Conservation (phyloP, 2,797 vertebrate genomes). For the Sebastes baramenuke region DNA sequence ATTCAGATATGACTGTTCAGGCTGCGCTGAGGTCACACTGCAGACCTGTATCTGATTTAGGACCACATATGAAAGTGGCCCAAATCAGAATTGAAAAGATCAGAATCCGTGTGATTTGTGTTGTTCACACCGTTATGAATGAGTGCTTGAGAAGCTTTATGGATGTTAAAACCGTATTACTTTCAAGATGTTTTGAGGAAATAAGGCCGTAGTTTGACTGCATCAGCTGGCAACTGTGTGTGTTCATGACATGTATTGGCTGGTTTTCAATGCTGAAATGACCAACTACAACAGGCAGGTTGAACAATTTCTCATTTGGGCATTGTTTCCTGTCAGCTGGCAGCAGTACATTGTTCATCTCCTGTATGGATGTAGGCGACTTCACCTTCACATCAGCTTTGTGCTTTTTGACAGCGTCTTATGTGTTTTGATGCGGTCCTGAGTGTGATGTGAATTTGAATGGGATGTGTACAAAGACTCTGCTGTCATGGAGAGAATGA, state of each 20-base stretch:
- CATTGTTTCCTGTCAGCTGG: conserved; percentile 19
- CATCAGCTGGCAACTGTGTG: background rate
- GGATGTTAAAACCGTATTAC: background rate
- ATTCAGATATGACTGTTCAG: background rate
- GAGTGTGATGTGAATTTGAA: conserved; percentile 70
- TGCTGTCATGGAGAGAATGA: conserved; percentile 51
- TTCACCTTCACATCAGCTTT: conserved; percentile 52
- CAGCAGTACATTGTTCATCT: conserved; percentile 13
- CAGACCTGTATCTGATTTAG: too few species aligned
- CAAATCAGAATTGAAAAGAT: too few species aligned
- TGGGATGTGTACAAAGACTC: conserved; percentile 53
- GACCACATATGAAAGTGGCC: too few species aligned
- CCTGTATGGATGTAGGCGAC: conserved; percentile 35
- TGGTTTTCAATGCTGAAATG: background rate
- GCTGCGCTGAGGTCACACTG: background rate
- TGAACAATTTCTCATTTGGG: background rate
- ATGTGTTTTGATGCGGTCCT: conserved; percentile 45
- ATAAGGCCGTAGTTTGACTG: background rate
- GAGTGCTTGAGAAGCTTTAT: background rate
- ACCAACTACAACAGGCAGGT: background rate
- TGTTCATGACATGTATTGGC: background rate
- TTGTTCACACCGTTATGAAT: too few species aligned
- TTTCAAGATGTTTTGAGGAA: background rate
- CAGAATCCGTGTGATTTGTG: too few species aligned
- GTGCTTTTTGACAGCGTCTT: conserved; percentile 59